Conservation (phyloP, 2,888 invertebrate genomes). For the Cyclophora albipunctata region DNA sequence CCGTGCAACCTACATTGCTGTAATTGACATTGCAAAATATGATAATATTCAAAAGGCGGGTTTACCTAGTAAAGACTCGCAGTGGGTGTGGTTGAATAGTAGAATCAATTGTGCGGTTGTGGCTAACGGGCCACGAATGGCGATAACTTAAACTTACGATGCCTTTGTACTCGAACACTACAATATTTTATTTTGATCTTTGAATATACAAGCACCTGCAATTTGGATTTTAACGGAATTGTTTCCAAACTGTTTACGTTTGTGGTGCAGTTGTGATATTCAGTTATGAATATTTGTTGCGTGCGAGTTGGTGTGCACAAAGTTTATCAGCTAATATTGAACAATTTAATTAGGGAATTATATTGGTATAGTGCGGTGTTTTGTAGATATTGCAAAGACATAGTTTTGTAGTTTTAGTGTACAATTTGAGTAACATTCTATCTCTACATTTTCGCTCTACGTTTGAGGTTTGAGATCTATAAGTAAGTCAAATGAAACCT, state of each 20-base stretch:
- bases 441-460: background rate
- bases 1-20: conserved; percentile 19
- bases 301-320: background rate
- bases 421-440: no score
- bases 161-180: conserved; percentile 48
- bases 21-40: conserved; percentile 58
- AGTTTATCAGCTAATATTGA: background rate
- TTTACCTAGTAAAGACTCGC: conserved; percentile 46
- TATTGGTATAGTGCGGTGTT: no score
- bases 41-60: conserved; percentile 48
- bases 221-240: conserved; percentile 5
- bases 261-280: background rate
- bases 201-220: conserved; percentile 23
- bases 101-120: conserved; percentile 63
- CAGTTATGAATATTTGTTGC: background rate
- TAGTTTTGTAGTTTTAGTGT: no score
- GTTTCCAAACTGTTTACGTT: background rate
- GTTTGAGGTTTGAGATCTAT: background rate
- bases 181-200: conserved; percentile 51
- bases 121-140: conserved; percentile 57
- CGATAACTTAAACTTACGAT: conserved; percentile 67
- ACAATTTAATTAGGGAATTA: background rate
- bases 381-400: no score
- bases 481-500: no score
- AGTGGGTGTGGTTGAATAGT: conserved; percentile 38